Evolutionary conservation across 1,140 invertebrate genomes (phyloP), one percentile per base, ranked within the genome.

Genomic region (Stegodyphus mimosarum): DNA sequence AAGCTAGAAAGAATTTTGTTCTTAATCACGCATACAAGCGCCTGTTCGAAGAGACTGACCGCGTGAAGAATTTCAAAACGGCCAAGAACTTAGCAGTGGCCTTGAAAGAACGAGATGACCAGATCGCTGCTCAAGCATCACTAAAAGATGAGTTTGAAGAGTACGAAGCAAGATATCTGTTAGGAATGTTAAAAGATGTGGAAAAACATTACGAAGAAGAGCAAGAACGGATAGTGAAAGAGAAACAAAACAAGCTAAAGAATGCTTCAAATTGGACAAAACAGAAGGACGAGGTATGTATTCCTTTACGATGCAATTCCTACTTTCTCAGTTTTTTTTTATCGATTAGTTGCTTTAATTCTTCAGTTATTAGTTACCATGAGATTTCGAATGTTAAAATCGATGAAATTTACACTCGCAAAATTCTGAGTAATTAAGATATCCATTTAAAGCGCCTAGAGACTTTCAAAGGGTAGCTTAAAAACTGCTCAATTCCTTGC

Each of bases 61-160:
- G 80, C 11, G 80, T 83, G 15, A 83, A 83, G 63, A n/a, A 73
- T 9, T 83, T 83, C 63, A 73, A 83, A 52, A 7, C 55, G 10
- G 70, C 80, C 3, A 67, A 67, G 63, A 67, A 74, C 9, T 83
- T 52, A 0, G 49, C 48, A 13, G 71, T 66, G 53, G 13, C 18
- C 50, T 6, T 67, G 6, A 74, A 83, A 7, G 71, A 66, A 48
- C 15, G 80, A 51, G 50, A 83, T 66, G 55, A 66, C 0, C 80
- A 83, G 50, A n/a, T 66, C 4, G 71, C 48, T 6, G 48, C 55
- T 0, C 52, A 66, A 11, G 9, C n/a, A 6, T 5, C 48, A 5
- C 50, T 50, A 7, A n/a, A 74, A 49, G 71, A 74, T 49, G 10
- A 52, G 7, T 50, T 63, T 10, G 6, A 5, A 11, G 66, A 74